These are phyloP conservation scores for Lacanobia oleracea DNA, from an alignment of 2,888 invertebrate species.

Conservation along the genomic window DNA sequence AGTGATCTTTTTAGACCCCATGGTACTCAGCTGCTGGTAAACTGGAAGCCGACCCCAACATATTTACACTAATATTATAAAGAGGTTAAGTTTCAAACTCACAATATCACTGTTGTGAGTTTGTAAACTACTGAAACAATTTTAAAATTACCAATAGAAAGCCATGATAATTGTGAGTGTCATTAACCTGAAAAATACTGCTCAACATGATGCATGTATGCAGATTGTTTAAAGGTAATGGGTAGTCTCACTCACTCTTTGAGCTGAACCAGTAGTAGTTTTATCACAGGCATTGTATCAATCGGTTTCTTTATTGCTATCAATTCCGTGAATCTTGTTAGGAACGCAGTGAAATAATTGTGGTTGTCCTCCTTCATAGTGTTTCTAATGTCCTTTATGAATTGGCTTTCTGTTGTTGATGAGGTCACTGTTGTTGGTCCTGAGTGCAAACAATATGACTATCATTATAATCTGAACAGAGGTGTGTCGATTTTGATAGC, in stretches of 20 bases:
- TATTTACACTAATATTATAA: no score
- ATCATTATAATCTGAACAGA: no score
- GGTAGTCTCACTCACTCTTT: conserved; percentile 17
- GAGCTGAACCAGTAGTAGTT: not conserved
- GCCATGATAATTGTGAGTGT: no score
- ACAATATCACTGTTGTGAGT: no score
- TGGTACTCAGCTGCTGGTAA: not conserved
- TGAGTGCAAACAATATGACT: not conserved
- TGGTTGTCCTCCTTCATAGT: not conserved
- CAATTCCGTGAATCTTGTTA: conserved; percentile 18
- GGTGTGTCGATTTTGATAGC: no score
- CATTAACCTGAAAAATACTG: no score
- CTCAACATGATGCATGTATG: no score
- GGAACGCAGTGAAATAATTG: conserved; percentile 16
- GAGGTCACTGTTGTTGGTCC: not conserved
- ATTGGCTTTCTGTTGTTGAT: not conserved
- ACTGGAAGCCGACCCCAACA: not conserved
- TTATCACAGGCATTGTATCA: conserved; percentile 2
- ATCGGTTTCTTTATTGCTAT: conserved; percentile 1
- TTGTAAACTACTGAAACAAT: no score
- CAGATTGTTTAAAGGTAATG: not conserved
- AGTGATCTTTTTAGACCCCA: no score
- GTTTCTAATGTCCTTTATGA: conserved; percentile 7
- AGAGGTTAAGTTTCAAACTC: no score
- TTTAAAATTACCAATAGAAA: no score